phyloP scores from a whole-genome alignment of 2,888 invertebrate species.

The Laspeyria flexula region DNA sequence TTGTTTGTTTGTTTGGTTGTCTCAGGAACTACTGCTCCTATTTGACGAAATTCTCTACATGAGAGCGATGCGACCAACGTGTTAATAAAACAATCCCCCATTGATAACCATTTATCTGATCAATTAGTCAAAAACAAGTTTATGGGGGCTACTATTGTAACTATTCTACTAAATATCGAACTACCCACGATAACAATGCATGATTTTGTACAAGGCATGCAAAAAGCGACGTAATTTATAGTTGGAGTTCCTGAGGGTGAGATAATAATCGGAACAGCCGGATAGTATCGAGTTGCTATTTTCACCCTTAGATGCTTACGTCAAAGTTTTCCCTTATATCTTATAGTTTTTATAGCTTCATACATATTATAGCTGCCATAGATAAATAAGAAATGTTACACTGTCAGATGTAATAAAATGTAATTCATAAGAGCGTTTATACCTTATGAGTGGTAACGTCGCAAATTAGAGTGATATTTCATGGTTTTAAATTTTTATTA shows the following conservation, averaged over 20 bases:
- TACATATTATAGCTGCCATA: neutral
- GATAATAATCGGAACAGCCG: conserved; percentile 24
- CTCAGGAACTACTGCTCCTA: too few relatives aligned
- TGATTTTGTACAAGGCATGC: conserved; percentile 56
- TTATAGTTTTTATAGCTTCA: neutral
- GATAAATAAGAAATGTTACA: neutral
- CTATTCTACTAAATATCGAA: conserved; percentile 73
- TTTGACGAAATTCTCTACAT: too few relatives aligned
- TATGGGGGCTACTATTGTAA: conserved; percentile 63
- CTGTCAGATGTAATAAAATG: neutral
- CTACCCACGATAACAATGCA: conserved; percentile 57
- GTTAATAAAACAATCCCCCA: too few relatives aligned
- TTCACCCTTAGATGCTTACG: conserved; percentile 9
- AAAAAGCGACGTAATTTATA: conserved; percentile 73
- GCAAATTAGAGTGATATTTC: too few relatives aligned
- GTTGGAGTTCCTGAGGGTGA: conserved; percentile 44
- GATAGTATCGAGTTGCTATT: conserved; percentile 13
- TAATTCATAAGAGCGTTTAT: too few relatives aligned
- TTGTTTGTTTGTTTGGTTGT: too few relatives aligned
- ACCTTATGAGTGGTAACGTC: too few relatives aligned
- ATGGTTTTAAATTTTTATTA: too few relatives aligned
- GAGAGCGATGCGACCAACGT: too few relatives aligned
- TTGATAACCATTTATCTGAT: too few relatives aligned
- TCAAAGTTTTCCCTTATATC: neutral
- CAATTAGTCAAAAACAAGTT: conserved; percentile 38